A percentile compares a stretch with the other conserved stretches of the same genome.
phyloP scores from a whole-genome alignment of 2,888 invertebrate species.

The Eupithecia abbreviata region DNA sequence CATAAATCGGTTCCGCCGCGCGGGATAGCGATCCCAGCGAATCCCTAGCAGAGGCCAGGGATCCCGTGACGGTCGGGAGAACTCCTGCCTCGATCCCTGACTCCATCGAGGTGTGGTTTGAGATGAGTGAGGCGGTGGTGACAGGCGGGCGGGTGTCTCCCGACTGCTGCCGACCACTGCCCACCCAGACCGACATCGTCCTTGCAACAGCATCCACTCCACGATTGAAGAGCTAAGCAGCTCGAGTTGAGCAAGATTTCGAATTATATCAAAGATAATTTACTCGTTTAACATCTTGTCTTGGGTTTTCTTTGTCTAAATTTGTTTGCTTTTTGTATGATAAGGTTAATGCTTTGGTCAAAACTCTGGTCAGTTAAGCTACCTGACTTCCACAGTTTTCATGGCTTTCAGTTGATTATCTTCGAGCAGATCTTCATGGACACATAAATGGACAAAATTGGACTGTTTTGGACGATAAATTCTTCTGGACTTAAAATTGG shows the following conservation, averaged over 20 bases:
- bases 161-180: conserved; percentile 62
- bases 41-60: conserved; percentile 82
- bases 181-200: conserved; percentile 80
- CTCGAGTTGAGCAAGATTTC: background rate
- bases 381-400: background rate
- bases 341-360: background rate
- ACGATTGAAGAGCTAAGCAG: conserved; percentile 43
- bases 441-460: conserved; percentile 3
- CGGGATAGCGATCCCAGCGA: conserved; percentile 85
- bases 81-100: conserved; percentile 87
- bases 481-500: conserved; percentile 37
- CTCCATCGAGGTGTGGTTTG: conserved; percentile 84
- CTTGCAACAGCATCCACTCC: conserved; percentile 76
- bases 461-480: conserved; percentile 29
- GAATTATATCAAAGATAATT: background rate
- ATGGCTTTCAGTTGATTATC: background rate
- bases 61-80: conserved; percentile 89
- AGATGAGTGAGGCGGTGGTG: conserved; percentile 71
- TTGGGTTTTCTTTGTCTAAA: background rate
- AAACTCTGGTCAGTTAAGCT: background rate
- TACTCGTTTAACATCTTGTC: background rate
- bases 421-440: background rate
- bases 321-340: background rate
- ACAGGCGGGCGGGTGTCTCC: conserved; percentile 62
- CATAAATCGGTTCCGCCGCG: conserved; percentile 86